phyloP scores from a whole-genome alignment of 2,113 vertebrate species.

The Cranoglanis bouderius region DNA sequence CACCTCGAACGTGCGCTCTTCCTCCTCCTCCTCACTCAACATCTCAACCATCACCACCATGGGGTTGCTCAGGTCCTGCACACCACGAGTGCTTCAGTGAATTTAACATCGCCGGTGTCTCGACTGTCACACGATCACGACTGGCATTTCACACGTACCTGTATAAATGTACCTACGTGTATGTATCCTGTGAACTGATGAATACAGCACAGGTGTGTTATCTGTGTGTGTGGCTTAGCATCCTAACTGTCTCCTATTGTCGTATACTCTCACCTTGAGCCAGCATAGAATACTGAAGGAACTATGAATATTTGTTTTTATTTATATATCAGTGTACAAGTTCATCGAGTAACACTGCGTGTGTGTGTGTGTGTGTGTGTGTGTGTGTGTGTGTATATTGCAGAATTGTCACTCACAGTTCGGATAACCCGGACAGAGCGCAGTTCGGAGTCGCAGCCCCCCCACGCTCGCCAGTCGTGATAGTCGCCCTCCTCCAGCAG shows the following conservation, averaged over 20 bases:
- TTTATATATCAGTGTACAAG: background rate
- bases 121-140: background rate
- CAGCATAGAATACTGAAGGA: background rate
- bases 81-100: background rate
- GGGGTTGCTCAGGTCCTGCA: slow-evolving; percentile 84
- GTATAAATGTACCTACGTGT: background rate
- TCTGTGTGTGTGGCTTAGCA: background rate
- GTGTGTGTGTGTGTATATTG: background rate
- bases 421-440: slow-evolving; percentile 84
- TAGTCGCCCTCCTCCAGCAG: slow-evolving; percentile 96
- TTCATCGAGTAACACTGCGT: background rate
- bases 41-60: slow-evolving; percentile 81
- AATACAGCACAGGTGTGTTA: background rate
- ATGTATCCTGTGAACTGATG: background rate
- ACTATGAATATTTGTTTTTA: background rate
- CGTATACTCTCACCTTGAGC: background rate
- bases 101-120: background rate
- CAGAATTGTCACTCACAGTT: slow-evolving; percentile 77
- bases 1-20: slow-evolving; percentile 81
- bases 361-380: background rate
- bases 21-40: slow-evolving; percentile 69
- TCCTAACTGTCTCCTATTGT: background rate
- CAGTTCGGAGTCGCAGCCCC: slow-evolving; percentile 79
- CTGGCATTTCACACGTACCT: background rate
- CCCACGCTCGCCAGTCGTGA: slow-evolving; percentile 88